Conservation (phyloP, 92 coral and sea anemone genomes). For the Parazoanthus swiftii region DNA sequence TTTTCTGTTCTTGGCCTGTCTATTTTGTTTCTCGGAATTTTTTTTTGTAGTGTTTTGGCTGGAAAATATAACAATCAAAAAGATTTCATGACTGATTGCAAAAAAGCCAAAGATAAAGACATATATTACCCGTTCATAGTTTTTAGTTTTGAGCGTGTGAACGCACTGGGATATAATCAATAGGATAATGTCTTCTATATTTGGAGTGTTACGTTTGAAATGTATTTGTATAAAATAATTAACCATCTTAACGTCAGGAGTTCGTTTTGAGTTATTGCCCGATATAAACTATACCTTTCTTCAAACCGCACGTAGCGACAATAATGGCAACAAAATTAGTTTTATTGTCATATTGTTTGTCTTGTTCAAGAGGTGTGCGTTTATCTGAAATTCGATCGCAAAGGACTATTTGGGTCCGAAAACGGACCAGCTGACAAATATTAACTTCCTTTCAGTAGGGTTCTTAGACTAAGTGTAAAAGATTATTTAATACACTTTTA, state of each 20-base stretch:
- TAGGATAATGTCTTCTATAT: neutral
- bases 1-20: neutral
- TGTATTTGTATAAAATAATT: neutral
- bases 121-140: neutral
- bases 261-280: neutral
- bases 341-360: neutral
- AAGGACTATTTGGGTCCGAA: neutral
- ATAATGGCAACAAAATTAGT: neutral
- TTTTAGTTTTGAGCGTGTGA: neutral
- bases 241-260: neutral
- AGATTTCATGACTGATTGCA: neutral
- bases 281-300: neutral
- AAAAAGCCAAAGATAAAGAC: too few relatives aligned
- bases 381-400: neutral
- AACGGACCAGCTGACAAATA: slow-evolving; percentile 11
- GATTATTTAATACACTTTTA: neutral
- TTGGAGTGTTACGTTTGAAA: neutral
- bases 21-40: neutral
- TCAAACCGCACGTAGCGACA: slow-evolving; percentile 10
- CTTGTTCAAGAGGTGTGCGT: neutral
- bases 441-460: neutral
- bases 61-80: neutral
- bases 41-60: neutral
- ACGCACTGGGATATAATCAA: neutral
- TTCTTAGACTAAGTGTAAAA: neutral